Percentiles rank a stretch among this genome's conserved stretches.
Evolutionary conservation across 2,113 vertebrate genomes (phyloP).

Genomic region (Protobothrops flavoviridis): DNA sequence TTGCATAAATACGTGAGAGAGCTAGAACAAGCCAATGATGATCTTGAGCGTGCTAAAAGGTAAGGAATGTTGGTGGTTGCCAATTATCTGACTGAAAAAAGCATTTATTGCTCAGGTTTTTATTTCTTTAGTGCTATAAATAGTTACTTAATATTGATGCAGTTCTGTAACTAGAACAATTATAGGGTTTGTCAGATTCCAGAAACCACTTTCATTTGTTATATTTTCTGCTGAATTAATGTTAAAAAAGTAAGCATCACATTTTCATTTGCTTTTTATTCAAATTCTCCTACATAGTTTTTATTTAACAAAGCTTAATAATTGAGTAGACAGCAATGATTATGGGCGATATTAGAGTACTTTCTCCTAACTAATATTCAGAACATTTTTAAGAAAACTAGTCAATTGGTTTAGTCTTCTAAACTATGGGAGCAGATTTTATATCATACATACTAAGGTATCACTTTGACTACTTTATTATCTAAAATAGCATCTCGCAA

Average conservation of each 20-base stretch:
- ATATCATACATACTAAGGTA: too few relatives aligned
- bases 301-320: not conserved
- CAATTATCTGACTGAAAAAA: not conserved
- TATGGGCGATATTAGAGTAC: not conserved
- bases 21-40: slow-evolving; percentile 97
- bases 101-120: not conserved
- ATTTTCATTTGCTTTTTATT: not conserved
- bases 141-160: not conserved
- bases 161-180: not conserved
- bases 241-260: not conserved
- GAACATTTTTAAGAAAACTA: not conserved
- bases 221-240: not conserved
- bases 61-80: slow-evolving; percentile 48
- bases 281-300: not conserved
- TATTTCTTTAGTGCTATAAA: not conserved
- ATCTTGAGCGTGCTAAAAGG: slow-evolving; percentile 97
- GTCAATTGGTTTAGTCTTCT: not conserved
- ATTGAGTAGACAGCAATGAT: not conserved
- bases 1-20: slow-evolving; percentile 96
- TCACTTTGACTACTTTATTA: not conserved
- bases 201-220: not conserved
- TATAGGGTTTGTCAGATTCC: not conserved
- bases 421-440: not conserved
- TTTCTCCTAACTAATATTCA: not conserved
- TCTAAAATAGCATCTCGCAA: not conserved